These are phyloP conservation scores for Engraulis encrasicolus DNA, from an alignment of 2,113 vertebrate species.

Conservation along the genomic window DNA sequence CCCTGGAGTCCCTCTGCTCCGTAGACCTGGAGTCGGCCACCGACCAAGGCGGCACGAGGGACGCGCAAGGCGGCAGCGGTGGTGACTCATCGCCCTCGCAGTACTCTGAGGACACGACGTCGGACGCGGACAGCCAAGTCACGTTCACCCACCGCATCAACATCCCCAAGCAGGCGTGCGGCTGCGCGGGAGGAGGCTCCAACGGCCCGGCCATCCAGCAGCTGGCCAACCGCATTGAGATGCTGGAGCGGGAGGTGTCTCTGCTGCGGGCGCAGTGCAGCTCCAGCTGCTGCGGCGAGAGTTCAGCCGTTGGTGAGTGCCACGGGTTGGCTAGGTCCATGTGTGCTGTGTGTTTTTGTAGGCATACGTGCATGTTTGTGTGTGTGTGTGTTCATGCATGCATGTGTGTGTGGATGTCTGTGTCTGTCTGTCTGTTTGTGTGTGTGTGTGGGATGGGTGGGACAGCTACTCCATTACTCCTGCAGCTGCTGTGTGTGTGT, in stretches of 20 bases:
- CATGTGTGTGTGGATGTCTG: too few species aligned
- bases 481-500: too few species aligned
- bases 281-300: conserved; percentile 87
- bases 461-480: not conserved
- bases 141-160: conserved; percentile 97
- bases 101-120: conserved; percentile 86
- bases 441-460: too few species aligned
- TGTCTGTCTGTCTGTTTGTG: too few species aligned
- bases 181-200: conserved; percentile 68
- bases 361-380: too few species aligned
- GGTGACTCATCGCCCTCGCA: conserved; percentile 75
- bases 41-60: conserved; percentile 70
- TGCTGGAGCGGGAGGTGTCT: conserved; percentile 94
- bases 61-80: conserved; percentile 57
- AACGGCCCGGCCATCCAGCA: conserved; percentile 83
- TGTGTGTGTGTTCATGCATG: too few species aligned
- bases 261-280: conserved; percentile 88
- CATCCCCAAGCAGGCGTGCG: conserved; percentile 91
- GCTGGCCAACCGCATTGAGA: conserved; percentile 89
- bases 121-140: conserved; percentile 89
- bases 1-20: conserved; percentile 88
- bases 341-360: too few species aligned
- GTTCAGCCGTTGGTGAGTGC: conserved; percentile 88
- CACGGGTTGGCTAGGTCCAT: too few species aligned
- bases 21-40: conserved; percentile 79